Conservation (phyloP, 2,113 vertebrate genomes). For the Cisticola juncidis region DNA sequence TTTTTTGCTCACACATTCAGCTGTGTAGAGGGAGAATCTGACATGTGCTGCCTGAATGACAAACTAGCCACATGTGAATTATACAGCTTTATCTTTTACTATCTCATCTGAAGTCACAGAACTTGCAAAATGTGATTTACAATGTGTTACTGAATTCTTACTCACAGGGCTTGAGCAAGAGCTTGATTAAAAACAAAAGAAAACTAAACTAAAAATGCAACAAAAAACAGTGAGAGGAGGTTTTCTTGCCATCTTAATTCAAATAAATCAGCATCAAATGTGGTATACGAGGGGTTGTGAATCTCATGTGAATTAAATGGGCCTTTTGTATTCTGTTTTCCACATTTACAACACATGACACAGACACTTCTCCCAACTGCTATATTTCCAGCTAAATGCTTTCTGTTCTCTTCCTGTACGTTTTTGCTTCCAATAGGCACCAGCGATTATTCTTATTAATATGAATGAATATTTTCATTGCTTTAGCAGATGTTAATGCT, state of each 20-base stretch:
- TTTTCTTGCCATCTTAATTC: slow-evolving; percentile 47
- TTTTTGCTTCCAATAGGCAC: slow-evolving; percentile 2
- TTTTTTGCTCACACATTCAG: background rate
- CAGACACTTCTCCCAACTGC: background rate
- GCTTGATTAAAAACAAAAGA: slow-evolving; percentile 63
- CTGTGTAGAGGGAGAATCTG: background rate
- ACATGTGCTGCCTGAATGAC: slow-evolving; percentile 49
- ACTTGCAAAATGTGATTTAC: slow-evolving; percentile 57
- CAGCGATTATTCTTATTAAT: background rate
- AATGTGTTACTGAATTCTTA: slow-evolving; percentile 47
- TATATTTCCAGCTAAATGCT: background rate
- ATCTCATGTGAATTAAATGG: slow-evolving; percentile 20
- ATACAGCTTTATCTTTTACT: slow-evolving; percentile 52
- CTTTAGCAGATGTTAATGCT: slow-evolving; percentile 21
- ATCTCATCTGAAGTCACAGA: slow-evolving; percentile 45
- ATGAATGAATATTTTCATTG: background rate
- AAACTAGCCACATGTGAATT: slow-evolving; percentile 43
- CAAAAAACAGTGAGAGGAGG: background rate
- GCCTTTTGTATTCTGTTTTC: slow-evolving; percentile 31
- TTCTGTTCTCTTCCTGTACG: background rate
- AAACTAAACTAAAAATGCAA: background rate
- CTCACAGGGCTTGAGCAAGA: slow-evolving; percentile 30
- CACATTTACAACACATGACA: slow-evolving; percentile 35
- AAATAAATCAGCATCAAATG: slow-evolving; percentile 35
- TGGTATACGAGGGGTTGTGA: background rate